Base-by-base conservation (phyloP, 2,888 invertebrate genomes). In the Idaea aversata region DNA sequence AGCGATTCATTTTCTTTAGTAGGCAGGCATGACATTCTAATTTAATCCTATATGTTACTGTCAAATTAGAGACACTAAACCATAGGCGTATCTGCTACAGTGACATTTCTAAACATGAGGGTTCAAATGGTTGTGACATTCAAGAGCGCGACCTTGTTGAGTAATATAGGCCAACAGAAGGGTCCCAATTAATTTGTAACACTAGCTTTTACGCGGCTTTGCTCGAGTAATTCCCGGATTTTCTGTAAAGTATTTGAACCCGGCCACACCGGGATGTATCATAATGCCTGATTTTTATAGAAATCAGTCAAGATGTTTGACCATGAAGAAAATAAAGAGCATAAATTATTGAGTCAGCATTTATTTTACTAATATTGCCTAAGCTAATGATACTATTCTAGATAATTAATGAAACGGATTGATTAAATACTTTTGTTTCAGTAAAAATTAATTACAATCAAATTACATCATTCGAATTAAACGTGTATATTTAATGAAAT, bases 81-180 rank as follows among this genome's bases (percentile, higher is more conserved):
- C 87, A 90, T 91, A 89, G 86, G 87, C 88, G 79, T 85, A 88
- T 90, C 88, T 87, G 81, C 79, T 84, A 76, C 87, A 88, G 84
- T 91, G 92, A 91, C 92, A 90, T 93, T 92, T 91, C 90, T 83
- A 87, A 91, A 87, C 86, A 88, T 77, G 84, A 87, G 86, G 90
- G 90, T 88, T 86, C 86, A 90, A 90, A 90, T 88, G 88, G 84
- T 86, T 87, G 79, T 89, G 91, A 90, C 90, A 91, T 91, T 92
- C 84, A 84, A 90, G 87, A 87, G 83, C 85, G 78, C 88, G 86
- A 88, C 90, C 90, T 91, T 90, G 88, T 78, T 75, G 58, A 58
- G 79, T 86, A 85, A 86, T 86, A 78, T 77, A 75, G 80, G 79
- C 79, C 80, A 82, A 81, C 80, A 84, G 76, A 85, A 87, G 86